These are phyloP conservation scores for Manis pentadactyla DNA, from an alignment of 2,797 vertebrate genomes.

Conservation along the genomic window DNA sequence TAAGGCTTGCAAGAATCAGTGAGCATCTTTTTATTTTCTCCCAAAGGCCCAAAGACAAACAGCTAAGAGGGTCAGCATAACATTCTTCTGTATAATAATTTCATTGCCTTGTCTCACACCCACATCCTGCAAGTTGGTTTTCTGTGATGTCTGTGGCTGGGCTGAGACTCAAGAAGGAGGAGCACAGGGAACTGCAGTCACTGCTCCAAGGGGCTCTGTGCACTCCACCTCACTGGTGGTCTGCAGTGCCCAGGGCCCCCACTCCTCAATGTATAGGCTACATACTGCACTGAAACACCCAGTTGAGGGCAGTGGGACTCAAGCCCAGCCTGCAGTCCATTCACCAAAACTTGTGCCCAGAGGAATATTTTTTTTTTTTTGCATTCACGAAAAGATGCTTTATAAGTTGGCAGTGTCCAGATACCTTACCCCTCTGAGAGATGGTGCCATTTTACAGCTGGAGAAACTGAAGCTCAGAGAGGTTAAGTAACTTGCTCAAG, in stretches of 20 bases:
- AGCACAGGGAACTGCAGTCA: neutral
- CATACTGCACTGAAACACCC: neutral
- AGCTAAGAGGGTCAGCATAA: neutral
- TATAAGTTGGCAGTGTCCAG: too few relatives aligned
- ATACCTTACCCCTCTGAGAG: too few relatives aligned
- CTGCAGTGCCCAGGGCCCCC: neutral
- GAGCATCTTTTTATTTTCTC: neutral
- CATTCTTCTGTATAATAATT: neutral
- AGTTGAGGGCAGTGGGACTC: fast-evolving
- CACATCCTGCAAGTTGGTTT: neutral
- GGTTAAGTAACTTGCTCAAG: neutral
- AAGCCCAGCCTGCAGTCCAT: neutral
- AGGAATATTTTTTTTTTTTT: neutral
- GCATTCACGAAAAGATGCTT: neutral
- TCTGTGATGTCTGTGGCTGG: neutral
- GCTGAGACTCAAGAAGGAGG: neutral
- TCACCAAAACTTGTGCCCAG: neutral
- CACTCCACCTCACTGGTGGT: too few relatives aligned
- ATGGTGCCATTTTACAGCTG: neutral
- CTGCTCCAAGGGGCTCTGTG: fast-evolving
- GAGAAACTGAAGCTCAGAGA: neutral
- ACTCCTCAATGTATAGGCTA: fast-evolving
- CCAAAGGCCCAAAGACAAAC: neutral
- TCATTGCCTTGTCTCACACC: neutral
- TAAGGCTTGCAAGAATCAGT: neutral